Evolutionary conservation across 2,797 vertebrate species (phyloP).

Genomic region (Fistularia tabacaria): DNA sequence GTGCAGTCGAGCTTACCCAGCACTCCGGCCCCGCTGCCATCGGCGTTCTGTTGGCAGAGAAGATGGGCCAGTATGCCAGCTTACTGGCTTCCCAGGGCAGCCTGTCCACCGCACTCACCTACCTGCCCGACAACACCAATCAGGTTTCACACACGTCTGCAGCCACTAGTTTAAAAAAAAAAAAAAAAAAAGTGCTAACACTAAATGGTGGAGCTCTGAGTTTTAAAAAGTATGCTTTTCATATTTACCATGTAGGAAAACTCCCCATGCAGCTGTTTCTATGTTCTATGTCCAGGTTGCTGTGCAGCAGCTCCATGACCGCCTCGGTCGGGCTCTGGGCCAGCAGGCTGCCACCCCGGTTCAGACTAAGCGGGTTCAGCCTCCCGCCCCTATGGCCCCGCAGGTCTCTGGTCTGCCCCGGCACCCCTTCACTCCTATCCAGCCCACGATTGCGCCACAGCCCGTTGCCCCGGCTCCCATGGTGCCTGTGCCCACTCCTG

Average conservation of each 20-base stretch:
- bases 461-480: conserved; percentile 26
- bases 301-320: conserved; percentile 83
- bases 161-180: neutral
- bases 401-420: conserved; percentile 41
- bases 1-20: conserved; percentile 83
- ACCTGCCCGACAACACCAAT: conserved; percentile 83
- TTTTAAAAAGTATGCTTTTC: too few relatives aligned
- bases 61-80: conserved; percentile 91
- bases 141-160: conserved; percentile 71
- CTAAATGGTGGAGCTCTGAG: too few relatives aligned
- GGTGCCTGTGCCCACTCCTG: conserved; percentile 22
- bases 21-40: conserved; percentile 69
- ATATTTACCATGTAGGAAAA: too few relatives aligned
- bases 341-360: conserved; percentile 32
- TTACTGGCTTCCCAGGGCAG: conserved; percentile 92
- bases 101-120: conserved; percentile 86
- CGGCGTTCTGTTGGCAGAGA: conserved; percentile 84
- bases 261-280: too few relatives aligned
- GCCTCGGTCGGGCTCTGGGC: conserved; percentile 86
- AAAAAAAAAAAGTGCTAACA: too few relatives aligned
- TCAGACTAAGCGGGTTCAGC: conserved; percentile 49
- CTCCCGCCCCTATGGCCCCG: conserved; percentile 44
- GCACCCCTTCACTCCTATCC: conserved; percentile 65
- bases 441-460: conserved; percentile 60
- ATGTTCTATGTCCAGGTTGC: conserved; percentile 61